These are phyloP conservation scores for Austrofundulus limnaeus DNA, from an alignment of 2,113 vertebrate species.

Conservation along the genomic window DNA sequence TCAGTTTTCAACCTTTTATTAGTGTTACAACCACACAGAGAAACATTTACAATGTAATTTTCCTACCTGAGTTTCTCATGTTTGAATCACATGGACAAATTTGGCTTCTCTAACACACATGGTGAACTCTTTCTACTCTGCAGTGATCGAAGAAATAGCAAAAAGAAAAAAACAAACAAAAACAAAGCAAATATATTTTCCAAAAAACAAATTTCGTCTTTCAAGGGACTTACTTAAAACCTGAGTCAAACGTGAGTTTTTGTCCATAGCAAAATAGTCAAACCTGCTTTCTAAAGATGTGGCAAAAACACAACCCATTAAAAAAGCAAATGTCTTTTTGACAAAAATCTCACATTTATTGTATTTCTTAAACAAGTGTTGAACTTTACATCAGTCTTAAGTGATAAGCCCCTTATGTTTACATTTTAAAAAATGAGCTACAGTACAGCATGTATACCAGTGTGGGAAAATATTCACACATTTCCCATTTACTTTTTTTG, in stretches of 20 bases:
- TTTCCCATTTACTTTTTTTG: slow-evolving; percentile 70
- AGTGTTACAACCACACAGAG: slow-evolving; percentile 75
- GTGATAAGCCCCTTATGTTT: slow-evolving; percentile 96
- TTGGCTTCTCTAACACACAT: slow-evolving; percentile 73
- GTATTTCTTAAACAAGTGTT: slow-evolving; percentile 99
- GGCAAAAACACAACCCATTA: slow-evolving; percentile 75
- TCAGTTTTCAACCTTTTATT: slow-evolving; percentile 76
- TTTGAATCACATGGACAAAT: slow-evolving; percentile 75
- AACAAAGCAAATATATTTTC: slow-evolving; percentile 42
- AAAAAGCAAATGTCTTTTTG: slow-evolving; percentile 81
- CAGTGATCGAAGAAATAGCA: slow-evolving; percentile 51
- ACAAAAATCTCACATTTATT: slow-evolving; percentile 99
- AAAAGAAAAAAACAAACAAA: slow-evolving; percentile 14
- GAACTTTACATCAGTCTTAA: slow-evolving; percentile 99
- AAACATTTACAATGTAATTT: slow-evolving; percentile 78
- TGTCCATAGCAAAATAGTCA: slow-evolving; percentile 67
- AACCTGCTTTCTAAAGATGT: slow-evolving; percentile 47
- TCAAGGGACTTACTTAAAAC: slow-evolving; percentile 68
- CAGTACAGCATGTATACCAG: slow-evolving; percentile 84
- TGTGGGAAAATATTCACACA: slow-evolving; percentile 92
- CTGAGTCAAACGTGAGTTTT: slow-evolving; percentile 70
- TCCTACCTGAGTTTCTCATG: slow-evolving; percentile 79
- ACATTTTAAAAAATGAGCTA: slow-evolving; percentile 85
- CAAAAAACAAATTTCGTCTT: slow-evolving; percentile 45
- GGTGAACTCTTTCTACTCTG: slow-evolving; percentile 63